Conservation (phyloP, 2,888 invertebrate species). For the Microctonus hyperodae region DNA sequence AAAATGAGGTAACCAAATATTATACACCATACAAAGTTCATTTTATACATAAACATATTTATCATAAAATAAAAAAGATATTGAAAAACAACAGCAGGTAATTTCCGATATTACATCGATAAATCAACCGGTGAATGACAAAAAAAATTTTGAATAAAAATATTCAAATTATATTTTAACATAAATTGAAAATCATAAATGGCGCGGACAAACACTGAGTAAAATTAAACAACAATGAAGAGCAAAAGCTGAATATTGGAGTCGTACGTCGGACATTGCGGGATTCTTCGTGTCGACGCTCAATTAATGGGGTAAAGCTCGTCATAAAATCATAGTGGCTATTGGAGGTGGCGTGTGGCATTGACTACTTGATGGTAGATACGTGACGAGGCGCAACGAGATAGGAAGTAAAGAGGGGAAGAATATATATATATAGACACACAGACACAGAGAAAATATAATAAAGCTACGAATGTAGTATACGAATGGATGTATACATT, state of each 20-base stretch:
- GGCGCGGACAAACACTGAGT: background rate
- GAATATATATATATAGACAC: background rate
- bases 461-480: background rate
- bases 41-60: background rate
- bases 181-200: background rate
- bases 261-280: slow-evolving; percentile 13
- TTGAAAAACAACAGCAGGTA: background rate
- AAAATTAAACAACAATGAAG: background rate
- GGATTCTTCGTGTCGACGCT: slow-evolving; percentile 28
- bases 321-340: slow-evolving; percentile 32
- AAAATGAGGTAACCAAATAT: background rate
- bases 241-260: slow-evolving; percentile 2
- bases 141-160: background rate
- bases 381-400: slow-evolving; percentile 22
- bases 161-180: background rate
- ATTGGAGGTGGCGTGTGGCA: slow-evolving; percentile 8
- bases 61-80: background rate
- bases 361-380: slow-evolving; percentile 28
- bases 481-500: background rate
- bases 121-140: background rate
- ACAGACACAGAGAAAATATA: background rate
- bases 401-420: background rate
- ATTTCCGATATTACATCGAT: background rate
- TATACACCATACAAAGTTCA: background rate
- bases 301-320: slow-evolving; percentile 26